A percentile compares a stretch with the other conserved stretches of the same genome.
Conservation (phyloP, 92 coral and sea anemone species). For the Nematostella vectensis region DNA sequence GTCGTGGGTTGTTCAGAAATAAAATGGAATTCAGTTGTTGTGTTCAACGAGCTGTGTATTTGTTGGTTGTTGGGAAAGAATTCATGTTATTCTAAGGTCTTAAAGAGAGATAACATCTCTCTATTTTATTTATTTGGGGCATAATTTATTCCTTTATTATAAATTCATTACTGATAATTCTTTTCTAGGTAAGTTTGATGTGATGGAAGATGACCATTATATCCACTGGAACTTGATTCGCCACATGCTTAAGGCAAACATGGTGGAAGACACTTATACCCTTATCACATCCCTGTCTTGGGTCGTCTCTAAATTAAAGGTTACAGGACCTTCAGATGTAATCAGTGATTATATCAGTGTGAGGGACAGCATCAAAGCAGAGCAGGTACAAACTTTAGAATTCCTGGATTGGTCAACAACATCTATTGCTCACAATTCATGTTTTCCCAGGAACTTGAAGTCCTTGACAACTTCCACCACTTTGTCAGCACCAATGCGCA, state of each 20-base stretch:
- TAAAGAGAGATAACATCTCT: no score
- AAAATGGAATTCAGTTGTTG: no score
- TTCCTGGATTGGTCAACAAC: background rate
- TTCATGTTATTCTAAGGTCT: no score
- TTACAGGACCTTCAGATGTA: conserved; percentile 82
- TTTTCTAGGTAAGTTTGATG: conserved; percentile 48
- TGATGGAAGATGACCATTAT: conserved; percentile 72
- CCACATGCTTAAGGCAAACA: conserved; percentile 78
- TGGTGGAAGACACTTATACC: conserved; percentile 38
- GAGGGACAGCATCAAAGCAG: conserved; percentile 24
- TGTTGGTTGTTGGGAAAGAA: no score
- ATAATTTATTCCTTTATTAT: no score
- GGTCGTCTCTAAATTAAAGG: conserved; percentile 71
- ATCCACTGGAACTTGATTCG: conserved; percentile 82
- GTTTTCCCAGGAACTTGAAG: conserved; percentile 36
- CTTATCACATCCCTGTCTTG: conserved; percentile 69
- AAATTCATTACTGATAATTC: no score
- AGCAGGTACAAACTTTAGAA: conserved; percentile 6
- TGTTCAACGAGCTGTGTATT: no score
- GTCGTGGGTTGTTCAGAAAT: no score
- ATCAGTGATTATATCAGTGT: conserved; percentile 70
- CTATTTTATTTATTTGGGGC: no score
- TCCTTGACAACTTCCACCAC: conserved; percentile 69
- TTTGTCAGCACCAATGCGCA: conserved; percentile 85
- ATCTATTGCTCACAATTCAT: background rate